Evolutionary conservation across 1,140 invertebrate genomes (phyloP), one percentile per base, ranked within the genome.

Genomic region (Whitmania pigra): DNA sequence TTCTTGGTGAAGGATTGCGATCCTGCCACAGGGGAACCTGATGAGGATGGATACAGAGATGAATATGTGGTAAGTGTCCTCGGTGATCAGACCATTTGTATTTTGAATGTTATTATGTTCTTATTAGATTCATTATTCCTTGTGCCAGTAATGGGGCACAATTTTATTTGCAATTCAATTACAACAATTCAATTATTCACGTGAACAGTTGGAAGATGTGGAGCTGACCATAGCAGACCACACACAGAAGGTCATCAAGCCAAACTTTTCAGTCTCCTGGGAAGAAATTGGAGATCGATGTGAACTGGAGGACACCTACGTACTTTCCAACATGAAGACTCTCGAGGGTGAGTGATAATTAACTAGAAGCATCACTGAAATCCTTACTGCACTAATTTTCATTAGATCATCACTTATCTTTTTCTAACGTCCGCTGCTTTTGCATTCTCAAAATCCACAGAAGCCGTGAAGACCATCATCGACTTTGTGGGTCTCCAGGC

Each of bases 1-100:
- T 99, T 97, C 80, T 83, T 89, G 43, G 94, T 97, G 0, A 91
- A 92, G 75, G 95, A 98, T 83, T 97, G 94, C 82, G 96, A 98
- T 84, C 93, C 94, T 0, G 87, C 87, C 57, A 97, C 94, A 1
- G 94, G 94, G 0, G 83, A 92, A 68, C 90, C 94, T 0, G 93
- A 98, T 53, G 90, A 92, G 71, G 93, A 96, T 79, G 93, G 89
- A 71, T 91, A 90, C 77, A 86, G 87, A 74, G 90, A 91, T 81
- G 88, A 90, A 79, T 92, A 91, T 81, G 88, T 88, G 82, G 88
- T 89, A 80, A 78, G 83, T 80, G 31, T 6, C 31, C 31, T 67
- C 13, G 3, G 22, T 9, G 9, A 20, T 63, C 20, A 13, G 22
- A 25, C n/a, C 17, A 5, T 60, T n/a, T 60, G 5, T 49, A 49